Evolutionary conservation across 1,140 invertebrate species (phyloP).

Genomic region (Reticulitermes speratus): DNA sequence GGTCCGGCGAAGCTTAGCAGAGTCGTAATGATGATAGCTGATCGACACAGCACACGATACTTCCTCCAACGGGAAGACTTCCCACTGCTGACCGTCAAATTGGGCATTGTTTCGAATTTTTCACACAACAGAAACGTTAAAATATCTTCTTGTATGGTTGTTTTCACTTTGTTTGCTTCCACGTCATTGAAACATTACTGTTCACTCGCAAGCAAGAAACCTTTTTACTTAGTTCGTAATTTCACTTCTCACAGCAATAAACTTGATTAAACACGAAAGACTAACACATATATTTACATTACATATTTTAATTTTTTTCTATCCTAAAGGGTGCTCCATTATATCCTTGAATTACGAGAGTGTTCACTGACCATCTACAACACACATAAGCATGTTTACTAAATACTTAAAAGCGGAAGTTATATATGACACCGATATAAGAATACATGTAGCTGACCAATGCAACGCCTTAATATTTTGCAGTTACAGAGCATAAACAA

Average conservation of each 20-base stretch:
- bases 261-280: background rate
- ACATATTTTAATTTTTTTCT: background rate
- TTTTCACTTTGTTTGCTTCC: background rate
- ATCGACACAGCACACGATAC: background rate
- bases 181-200: background rate
- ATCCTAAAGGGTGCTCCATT: background rate
- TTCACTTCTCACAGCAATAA: background rate
- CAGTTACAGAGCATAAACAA: background rate
- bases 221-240: background rate
- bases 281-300: slow-evolving; percentile 1
- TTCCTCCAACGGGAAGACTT: background rate
- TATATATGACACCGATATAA: background rate
- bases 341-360: background rate
- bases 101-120: background rate
- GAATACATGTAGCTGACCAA: background rate
- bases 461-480: background rate
- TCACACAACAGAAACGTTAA: background rate
- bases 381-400: background rate
- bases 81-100: background rate
- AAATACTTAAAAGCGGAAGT: background rate
- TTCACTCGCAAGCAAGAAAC: background rate
- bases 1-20: background rate
- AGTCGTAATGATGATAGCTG: background rate
- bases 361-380: background rate
- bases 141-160: background rate